Evolutionary conservation across 2,888 invertebrate species (phyloP), one percentile per base, ranked within the genome.

Genomic region (Anthrax anthrax): DNA sequence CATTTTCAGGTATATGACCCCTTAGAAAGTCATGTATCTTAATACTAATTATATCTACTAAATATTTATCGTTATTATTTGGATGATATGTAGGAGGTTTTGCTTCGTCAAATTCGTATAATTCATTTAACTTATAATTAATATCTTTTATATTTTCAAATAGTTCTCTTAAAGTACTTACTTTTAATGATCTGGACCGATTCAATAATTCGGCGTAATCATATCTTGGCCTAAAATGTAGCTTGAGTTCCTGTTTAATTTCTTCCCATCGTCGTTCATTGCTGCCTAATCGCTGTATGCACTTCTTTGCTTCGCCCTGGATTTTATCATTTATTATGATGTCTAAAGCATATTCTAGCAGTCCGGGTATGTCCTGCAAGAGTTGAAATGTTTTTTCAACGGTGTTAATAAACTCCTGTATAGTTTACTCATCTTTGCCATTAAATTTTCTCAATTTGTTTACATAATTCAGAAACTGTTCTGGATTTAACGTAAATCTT

Each of bases 1-100:
- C 27, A 39, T 44, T 38, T 39, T 44, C 44, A 18, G 44, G 44
- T 17, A 44, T 44, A n/a, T 44, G 17, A n/a, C 44, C 44, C 34
- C 39, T 17, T 39, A 44, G 2, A 34, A 44, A 44, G 19, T 5
- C n/a, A 34, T 45, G 45, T 16, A 45, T 36, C 39, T 40, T 45
- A 29, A 29, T 18, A 39, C 27, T 44, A 27, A 44, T 38, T 29
- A 44, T 44, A 17, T 44, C 44, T 27, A 44, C 44, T 39, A 44
- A n/a, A 18, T 44, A 44, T 16, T 44, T 44, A 29, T 44, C 39
- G 23, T 38, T 38, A 44, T 39, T 44, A n/a, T 18, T 19, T 14
- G 44, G 44, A 4, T 44, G 39, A 44, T 44, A 44, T 32, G 39
- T 44, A 9, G 18, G 12, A n/a, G 39, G 34, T 32, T 23, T 39